phyloP scores from a whole-genome alignment of 1,140 invertebrate genomes.

The Halesus radiatus region DNA sequence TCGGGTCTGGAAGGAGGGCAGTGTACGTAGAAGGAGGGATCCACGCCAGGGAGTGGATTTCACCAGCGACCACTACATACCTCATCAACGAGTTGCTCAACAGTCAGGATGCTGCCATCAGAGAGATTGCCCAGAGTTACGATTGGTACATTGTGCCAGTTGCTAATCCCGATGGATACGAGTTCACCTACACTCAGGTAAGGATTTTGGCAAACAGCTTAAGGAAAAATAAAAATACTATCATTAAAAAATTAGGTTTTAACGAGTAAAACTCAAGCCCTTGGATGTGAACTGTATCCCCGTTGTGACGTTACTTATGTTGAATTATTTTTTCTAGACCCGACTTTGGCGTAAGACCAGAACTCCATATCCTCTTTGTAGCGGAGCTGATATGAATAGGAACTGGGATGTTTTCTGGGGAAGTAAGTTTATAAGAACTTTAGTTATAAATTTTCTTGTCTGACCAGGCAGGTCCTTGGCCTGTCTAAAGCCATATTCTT shows the following conservation, averaged over 20 bases:
- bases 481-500: no score
- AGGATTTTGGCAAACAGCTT: constrained; percentile 46
- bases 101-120: constrained; percentile 64
- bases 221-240: no score
- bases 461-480: no score
- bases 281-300: no score
- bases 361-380: constrained; percentile 59
- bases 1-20: constrained; percentile 66
- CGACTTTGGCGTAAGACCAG: constrained; percentile 64
- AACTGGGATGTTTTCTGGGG: constrained; percentile 75
- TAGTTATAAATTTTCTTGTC: not conserved
- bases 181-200: constrained; percentile 72
- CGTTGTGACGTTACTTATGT: no score
- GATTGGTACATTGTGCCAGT: constrained; percentile 80
- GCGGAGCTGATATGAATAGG: constrained; percentile 71
- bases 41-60: constrained; percentile 82
- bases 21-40: constrained; percentile 66
- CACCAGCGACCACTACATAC: constrained; percentile 76
- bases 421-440: constrained; percentile 27
- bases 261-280: no score
- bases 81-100: constrained; percentile 73
- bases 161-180: constrained; percentile 82
- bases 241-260: no score
- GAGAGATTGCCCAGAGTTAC: constrained; percentile 69
- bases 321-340: constrained; percentile 55